Percentiles rank a stretch among this genome's conserved stretches.
Evolutionary conservation across 2,888 invertebrate species (phyloP).

Genomic region (Nineta flava): DNA sequence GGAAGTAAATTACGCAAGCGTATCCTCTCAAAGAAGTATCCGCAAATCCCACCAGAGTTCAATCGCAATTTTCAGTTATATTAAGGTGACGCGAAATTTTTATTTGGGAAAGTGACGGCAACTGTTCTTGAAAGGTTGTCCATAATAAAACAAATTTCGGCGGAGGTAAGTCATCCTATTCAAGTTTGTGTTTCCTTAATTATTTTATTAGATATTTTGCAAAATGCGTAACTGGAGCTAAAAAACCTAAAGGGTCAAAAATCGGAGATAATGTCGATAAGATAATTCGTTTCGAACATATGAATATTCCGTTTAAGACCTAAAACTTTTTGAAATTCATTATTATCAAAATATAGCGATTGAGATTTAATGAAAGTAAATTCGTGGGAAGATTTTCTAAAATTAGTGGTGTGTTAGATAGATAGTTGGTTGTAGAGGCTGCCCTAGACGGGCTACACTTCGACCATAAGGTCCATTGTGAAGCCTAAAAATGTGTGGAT

Average conservation of each 20-base stretch:
- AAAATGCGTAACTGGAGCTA: constrained; percentile 11
- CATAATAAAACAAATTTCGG: constrained; percentile 5
- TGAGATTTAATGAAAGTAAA: neutral
- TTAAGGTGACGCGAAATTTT: constrained; percentile 6
- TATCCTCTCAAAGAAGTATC: constrained; percentile 2
- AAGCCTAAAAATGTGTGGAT: too few relatives aligned
- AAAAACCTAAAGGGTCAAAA: constrained; percentile 15
- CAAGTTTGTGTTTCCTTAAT: constrained; percentile 9
- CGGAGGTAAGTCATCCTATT: constrained; percentile 10
- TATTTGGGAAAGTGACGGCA: constrained; percentile 4
- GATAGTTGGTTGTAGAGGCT: too few relatives aligned
- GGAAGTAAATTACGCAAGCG: neutral
- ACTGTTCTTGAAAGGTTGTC: constrained; percentile 5
- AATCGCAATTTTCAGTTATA: neutral
- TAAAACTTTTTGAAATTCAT: constrained; percentile 8
- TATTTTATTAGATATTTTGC: constrained; percentile 15
- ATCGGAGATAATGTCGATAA: constrained; percentile 12
- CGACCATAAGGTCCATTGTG: too few relatives aligned
- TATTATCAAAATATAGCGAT: neutral
- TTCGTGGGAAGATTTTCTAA: neutral
- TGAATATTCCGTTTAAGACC: constrained; percentile 10
- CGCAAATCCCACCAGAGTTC: constrained; percentile 1
- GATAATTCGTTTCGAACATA: constrained; percentile 15
- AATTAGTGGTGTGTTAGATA: neutral
- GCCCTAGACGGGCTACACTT: too few relatives aligned